Base-by-base conservation (phyloP, 2,888 invertebrate genomes). In the Flabesymbios commensalis region DNA sequence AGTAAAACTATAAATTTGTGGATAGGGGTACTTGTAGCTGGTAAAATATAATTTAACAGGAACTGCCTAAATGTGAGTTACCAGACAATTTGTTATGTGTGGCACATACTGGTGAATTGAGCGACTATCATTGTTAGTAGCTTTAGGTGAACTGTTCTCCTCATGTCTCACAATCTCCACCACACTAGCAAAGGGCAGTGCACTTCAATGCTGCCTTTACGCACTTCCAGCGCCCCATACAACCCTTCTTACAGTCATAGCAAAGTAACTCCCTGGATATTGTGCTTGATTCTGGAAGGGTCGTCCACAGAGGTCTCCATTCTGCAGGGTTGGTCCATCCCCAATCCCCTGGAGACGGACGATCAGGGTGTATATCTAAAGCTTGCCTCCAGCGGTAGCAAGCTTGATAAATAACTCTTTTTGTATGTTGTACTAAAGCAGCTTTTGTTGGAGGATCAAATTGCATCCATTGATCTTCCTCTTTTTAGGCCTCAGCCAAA, bases 361-460 rank as follows among this genome's bases (percentile, higher is more conserved):
- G 45, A 24, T 19, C 26, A 10, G 42, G 53, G 2, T 4, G 17
- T 7, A 39, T 19, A 0, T 29, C 22, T 14, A 57, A 3, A 19
- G 52, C 36, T 29, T 59, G 55, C 22, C 60, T 60, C 63, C 57
- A 67, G 17, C 68, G 47, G 36, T 51, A 39, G n/a, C 63, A 59
- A 19, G 43, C 61, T 45, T 71, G 69, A 51, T 62, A 69, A 2
- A 48, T 49, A 24, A 67, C 59, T 39, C 69, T 42, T 47, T 24
- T 10, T 10, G 24, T 36, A 55, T 72, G 72, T 53, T 68, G 61
- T 3, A 41, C 4, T 10, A 72, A 62, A 41, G 71, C 68, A 36
- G 49, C 63, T 47, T 39, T 36, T 28, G 68, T 69, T 33, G 68
- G 71, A 33, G 66, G 68, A n/a, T n/a, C n/a, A n/a, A n/a, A n/a